Evolutionary conservation across 2,888 invertebrate species (phyloP), one percentile per base, ranked within the genome.

Genomic region (Nycteola revayana): DNA sequence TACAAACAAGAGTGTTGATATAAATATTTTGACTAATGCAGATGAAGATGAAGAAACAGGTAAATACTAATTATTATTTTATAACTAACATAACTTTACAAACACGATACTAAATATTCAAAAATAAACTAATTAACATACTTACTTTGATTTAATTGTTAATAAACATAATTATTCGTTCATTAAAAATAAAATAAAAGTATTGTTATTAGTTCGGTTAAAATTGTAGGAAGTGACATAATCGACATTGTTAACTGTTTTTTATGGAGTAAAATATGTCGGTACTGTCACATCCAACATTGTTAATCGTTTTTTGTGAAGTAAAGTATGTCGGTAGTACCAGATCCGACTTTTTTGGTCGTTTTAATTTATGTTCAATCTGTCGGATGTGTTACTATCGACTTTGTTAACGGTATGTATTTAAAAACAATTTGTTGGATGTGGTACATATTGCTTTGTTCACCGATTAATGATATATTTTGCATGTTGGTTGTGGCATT

Each of bases 271-370:
- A 28, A 21, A 20, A 28, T 18, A n/a, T 10, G 25, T 25, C 10
- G 11, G 7, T 10, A 7, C 3, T 25, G 7, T 1, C 7, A 10
- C n/a, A 25, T 5, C 7, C 25, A 7, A 28, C 20, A 20, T 28
- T 9, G 3, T 28, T 20, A 20, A 28, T 9, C 6, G 9, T 4
- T 7, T 28, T 17, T 28, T 10, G 7, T 18, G 5, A 9, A 1
- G 9, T 28, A 20, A 28, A 27, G 7, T 27, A 28, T 20, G 28
- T 28, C 17, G 28, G 20, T 20, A 28, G 20, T 28, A 21, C 28
- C 28, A 28, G 20, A 28, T 28, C 9, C 20, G 9, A 20, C 28
- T 9, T 28, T 28, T 3, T 17, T 28, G 4, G 1, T 20, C 2
- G 20, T 28, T 28, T 28, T 10, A 18, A 27, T 17, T 5, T 8